Base-by-base conservation (phyloP, 2,797 vertebrate species). In the Fundulus diaphanus region DNA sequence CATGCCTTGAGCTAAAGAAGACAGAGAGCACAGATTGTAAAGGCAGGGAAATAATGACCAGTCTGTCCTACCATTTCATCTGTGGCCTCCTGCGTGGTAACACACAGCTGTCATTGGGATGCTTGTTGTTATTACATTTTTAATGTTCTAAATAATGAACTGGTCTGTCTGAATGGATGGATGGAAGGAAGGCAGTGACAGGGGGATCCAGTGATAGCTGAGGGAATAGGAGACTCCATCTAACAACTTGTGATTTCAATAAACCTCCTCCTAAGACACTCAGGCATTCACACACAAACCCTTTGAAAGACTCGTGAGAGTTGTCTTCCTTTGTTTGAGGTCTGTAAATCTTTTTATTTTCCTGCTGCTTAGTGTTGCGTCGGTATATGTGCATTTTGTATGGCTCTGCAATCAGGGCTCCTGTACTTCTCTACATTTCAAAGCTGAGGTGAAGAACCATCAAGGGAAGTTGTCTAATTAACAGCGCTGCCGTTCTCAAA, bases 241-340 rank as follows among this genome's bases (percentile, higher is more conserved):
- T 65, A 49, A 67, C 68, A 82, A 85, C 87, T 73, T 91, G 69
- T 68, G 51, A 35, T 70, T 75, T 80, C 70, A 66, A 77, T 76
- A 82, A 86, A 75, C 59, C 27, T 73, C 54, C 80, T 71, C 76
- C 63, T 67, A 67, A 52, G 46, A 68, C 82, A 54, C 57, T 61
- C 71, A 76, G 15, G n/a, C 72, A 78, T 44, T 35, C 76, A 54
- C 74, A 80, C 73, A 85, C 68, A 69, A 83, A 82, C 56, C 74
- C 83, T 90, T 86, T 87, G 77, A 86, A 89, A 85, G 78, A 82
- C 86, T 86, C 89, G 57, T 57, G 88, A 89, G 89, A 85, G 51
- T 83, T 84, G 73, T 87, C 75, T 88, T 87, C 27, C 84, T 70
- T 76, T 79, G 80, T 73, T 83, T 81, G 59, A 75, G 76, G 74